These are phyloP conservation scores for Campylomormyrus tamandua DNA, from an alignment of 2,113 vertebrate genomes.

Conservation along the genomic window DNA sequence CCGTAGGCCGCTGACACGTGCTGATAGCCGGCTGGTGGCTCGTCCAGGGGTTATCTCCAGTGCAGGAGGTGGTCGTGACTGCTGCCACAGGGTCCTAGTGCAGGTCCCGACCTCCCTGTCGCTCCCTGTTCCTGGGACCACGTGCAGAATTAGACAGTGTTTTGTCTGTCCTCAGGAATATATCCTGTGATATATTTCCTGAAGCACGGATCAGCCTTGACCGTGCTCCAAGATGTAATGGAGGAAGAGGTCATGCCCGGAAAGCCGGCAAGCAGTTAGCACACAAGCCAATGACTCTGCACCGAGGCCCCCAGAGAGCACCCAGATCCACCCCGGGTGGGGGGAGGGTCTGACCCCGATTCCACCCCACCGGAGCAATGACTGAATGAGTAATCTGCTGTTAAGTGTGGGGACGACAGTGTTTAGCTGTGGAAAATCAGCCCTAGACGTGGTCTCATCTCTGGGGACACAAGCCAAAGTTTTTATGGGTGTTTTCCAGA, in stretches of 20 bases:
- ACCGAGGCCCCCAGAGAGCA: constrained; percentile 31
- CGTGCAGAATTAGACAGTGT: constrained; percentile 55
- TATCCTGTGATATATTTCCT: constrained; percentile 58
- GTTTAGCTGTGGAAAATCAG: constrained; percentile 70
- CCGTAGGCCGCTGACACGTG: background rate
- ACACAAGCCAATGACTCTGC: constrained; percentile 57
- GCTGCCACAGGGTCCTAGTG: background rate
- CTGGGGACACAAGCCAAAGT: constrained; percentile 66
- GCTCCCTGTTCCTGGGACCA: background rate
- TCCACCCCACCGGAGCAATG: constrained; percentile 43
- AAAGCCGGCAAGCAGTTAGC: constrained; percentile 54
- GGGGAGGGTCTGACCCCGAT: constrained; percentile 58
- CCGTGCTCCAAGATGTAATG: constrained; percentile 62
- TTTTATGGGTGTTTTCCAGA: constrained; percentile 71
- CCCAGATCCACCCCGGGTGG: constrained; percentile 52
- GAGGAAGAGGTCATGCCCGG: constrained; percentile 66
- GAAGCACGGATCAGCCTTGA: constrained; percentile 72
- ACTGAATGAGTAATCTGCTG: constrained; percentile 58
- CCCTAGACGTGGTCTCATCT: constrained; percentile 72
- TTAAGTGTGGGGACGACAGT: constrained; percentile 53
- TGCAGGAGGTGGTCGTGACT: background rate
- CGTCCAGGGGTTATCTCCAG: constrained; percentile 7
- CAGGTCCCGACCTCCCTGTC: background rate
- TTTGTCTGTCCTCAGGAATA: constrained; percentile 71
- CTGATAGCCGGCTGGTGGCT: constrained; percentile 10